phyloP scores from a whole-genome alignment of 2,888 invertebrate genomes.

The Torymus tubicola region DNA sequence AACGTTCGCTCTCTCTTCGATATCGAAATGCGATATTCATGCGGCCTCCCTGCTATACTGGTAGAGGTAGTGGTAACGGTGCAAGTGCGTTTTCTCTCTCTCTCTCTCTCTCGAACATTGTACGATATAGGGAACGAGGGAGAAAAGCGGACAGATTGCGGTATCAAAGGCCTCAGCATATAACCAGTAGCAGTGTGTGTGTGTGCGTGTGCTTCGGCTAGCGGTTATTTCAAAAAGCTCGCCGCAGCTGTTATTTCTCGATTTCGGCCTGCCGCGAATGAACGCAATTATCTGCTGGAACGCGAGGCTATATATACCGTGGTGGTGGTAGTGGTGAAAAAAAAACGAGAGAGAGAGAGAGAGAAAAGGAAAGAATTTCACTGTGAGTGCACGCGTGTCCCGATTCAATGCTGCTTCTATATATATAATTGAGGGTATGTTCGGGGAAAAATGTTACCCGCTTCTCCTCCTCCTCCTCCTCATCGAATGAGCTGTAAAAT shows the following conservation, averaged over 20 bases:
- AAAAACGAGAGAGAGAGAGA: too few species aligned
- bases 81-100: background rate
- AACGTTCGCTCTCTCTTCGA: background rate
- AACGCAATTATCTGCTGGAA: conserved; percentile 14
- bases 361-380: too few species aligned
- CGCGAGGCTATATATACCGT: background rate
- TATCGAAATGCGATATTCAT: conserved; percentile 34
- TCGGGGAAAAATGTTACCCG: too few species aligned
- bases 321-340: too few species aligned
- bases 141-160: conserved; percentile 20
- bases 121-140: background rate
- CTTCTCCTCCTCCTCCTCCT: too few species aligned
- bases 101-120: too few species aligned
- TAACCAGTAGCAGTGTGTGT: too few species aligned
- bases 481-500: background rate
- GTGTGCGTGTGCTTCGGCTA: background rate
- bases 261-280: background rate
- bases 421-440: too few species aligned
- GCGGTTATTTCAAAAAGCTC: background rate
- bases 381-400: too few species aligned
- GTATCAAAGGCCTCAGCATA: conserved; percentile 22
- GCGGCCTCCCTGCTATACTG: too few species aligned
- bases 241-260: background rate
- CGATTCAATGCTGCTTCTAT: too few species aligned
- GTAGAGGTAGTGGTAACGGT: too few species aligned